Percentiles rank a stretch among this genome's conserved stretches.
Conservation (phyloP, 2,113 vertebrate genomes). For the Haemorhous mexicanus region DNA sequence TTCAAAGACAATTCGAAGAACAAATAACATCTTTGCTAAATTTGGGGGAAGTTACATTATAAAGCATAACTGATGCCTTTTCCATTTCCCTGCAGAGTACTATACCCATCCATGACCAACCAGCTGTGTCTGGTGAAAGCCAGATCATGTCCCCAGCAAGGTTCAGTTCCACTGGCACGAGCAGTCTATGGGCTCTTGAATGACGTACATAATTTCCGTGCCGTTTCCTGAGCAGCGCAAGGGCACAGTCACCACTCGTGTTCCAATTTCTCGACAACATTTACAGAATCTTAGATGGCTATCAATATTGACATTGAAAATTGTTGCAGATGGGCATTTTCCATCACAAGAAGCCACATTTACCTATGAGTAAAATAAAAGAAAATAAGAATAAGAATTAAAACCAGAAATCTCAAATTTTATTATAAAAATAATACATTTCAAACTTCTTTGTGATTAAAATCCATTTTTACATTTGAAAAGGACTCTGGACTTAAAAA, state of each 20-base stretch:
- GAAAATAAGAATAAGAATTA: not conserved
- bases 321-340: constrained; percentile 96
- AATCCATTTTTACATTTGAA: not conserved
- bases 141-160: not conserved
- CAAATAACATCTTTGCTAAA: not conserved
- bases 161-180: constrained; percentile 94
- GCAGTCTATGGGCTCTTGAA: constrained; percentile 92
- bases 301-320: constrained; percentile 98
- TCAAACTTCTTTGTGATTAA: not conserved
- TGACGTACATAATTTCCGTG: constrained; percentile 85
- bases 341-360: constrained; percentile 94
- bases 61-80: not conserved
- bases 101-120: not conserved
- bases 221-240: constrained; percentile 92
- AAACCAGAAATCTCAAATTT: not conserved
- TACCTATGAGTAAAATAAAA: constrained; percentile 72
- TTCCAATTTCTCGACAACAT: constrained; percentile 90
- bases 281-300: constrained; percentile 96
- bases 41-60: not conserved
- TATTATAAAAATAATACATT: not conserved
- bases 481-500: not conserved
- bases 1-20: not conserved
- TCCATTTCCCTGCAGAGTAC: not conserved
- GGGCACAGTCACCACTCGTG: constrained; percentile 84
- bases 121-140: not conserved